Percentiles rank a stretch among this genome's conserved stretches.
phyloP scores from a whole-genome alignment of 1,140 invertebrate species.

The Cyclargus thomasi region DNA sequence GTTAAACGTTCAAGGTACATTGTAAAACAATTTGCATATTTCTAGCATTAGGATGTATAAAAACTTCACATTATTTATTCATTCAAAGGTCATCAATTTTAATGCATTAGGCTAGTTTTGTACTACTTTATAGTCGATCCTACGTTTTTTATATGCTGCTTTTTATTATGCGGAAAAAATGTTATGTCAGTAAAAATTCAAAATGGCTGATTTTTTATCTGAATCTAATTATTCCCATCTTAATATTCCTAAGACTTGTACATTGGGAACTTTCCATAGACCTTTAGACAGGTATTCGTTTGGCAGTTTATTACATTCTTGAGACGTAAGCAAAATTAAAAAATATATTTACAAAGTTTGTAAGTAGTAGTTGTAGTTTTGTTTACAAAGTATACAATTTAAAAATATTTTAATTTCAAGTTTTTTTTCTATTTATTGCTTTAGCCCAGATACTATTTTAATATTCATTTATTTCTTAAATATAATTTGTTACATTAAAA shows the following conservation, averaged over 20 bases:
- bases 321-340: neutral
- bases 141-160: neutral
- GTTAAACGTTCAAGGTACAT: slow-evolving; percentile 14
- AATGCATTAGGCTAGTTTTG: slow-evolving; percentile 7
- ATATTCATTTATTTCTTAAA: too few species aligned
- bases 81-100: slow-evolving; percentile 14
- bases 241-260: slow-evolving; percentile 2
- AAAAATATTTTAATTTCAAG: too few species aligned
- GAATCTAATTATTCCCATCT: neutral
- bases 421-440: too few species aligned
- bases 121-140: neutral
- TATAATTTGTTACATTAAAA: too few species aligned
- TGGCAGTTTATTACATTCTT: neutral
- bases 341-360: neutral
- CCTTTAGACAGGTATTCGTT: neutral
- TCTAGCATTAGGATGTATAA: slow-evolving; percentile 10
- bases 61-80: neutral
- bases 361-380: too few species aligned
- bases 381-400: neutral
- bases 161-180: slow-evolving; percentile 3
- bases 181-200: neutral
- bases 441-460: too few species aligned
- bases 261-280: neutral
- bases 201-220: slow-evolving; percentile 5
- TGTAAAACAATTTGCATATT: slow-evolving; percentile 7